Base-by-base conservation (phyloP, 2,797 vertebrate genomes). In the Falco concolor region DNA sequence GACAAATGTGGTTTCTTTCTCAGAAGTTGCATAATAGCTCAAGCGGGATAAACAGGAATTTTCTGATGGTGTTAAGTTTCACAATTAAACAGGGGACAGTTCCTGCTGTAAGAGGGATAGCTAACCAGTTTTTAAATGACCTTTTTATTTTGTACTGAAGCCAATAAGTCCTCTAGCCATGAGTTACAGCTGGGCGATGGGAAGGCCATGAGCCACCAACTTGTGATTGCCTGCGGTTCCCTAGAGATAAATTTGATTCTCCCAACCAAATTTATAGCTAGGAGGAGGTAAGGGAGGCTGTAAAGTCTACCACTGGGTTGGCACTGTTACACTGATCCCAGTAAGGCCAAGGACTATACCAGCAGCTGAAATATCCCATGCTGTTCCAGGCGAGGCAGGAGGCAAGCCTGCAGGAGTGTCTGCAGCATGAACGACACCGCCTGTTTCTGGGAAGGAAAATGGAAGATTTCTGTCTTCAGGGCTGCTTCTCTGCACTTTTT, bases 51-150 rank as follows among this genome's bases (percentile, higher is more conserved):
- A 94, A 87, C 36, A 75, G 30, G 49, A 87, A 49, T 95, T 92
- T 94, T 93, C 75, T 95, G 81, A 65, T 28, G 65, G 75, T n/a
- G 19, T 92, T 75, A 63, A 67, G 17, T 93, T 97, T 94, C 93
- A 85, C 75, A 89, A 45, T 85, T 87, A 92, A 95, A 87, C 36
- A 83, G 81, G 49, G 75, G 72, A 79, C 36, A 49, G 75, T 74
- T 95, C 42, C 72, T 6, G 5, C 40, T 65, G 4, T 64, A 75
- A 72, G 14, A 83, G 5, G 34, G 30, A 28, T n/a, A 16, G 19
- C 22, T 78, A 89, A 49, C 30, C 20, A n/a, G 3, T 47, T 85
- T 89, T 95, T 47, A 74, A 84, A 64, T 0, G 4, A 84, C 9
- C 34, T 85, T 93, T 94, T 95, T 52, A 32, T 65, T 63, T 76